Percentiles rank a stretch among this genome's conserved stretches.
Conservation (phyloP, 1,140 invertebrate genomes). For the Drepana arcuata region DNA sequence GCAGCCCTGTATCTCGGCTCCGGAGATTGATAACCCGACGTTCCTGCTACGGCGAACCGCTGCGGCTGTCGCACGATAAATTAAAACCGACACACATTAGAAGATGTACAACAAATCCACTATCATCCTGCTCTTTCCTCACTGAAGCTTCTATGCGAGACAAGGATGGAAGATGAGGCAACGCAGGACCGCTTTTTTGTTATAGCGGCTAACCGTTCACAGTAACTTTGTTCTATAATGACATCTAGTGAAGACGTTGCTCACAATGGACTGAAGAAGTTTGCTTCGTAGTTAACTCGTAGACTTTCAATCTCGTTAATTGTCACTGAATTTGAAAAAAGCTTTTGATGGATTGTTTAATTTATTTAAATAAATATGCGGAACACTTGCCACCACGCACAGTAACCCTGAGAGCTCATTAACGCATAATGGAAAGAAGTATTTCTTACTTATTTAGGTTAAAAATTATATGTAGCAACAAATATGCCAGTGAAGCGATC, state of each 20-base stretch:
- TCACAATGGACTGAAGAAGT: conserved; percentile 12
- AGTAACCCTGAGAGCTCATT: too few relatives aligned
- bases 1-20: conserved; percentile 34
- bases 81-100: conserved; percentile 60
- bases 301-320: conserved; percentile 8
- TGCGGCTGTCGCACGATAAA: conserved; percentile 65
- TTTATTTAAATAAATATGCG: too few relatives aligned
- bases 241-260: conserved; percentile 30
- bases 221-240: conserved; percentile 55
- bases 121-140: conserved; percentile 37
- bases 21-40: conserved; percentile 58
- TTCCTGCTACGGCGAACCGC: conserved; percentile 36
- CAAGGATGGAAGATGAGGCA: conserved; percentile 43
- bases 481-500: conserved; percentile 57
- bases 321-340: too few relatives aligned
- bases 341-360: too few relatives aligned
- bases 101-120: conserved; percentile 48
- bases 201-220: conserved; percentile 55
- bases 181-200: conserved; percentile 59
- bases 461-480: conserved; percentile 57
- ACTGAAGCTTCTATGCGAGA: conserved; percentile 22
- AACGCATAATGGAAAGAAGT: conserved; percentile 45
- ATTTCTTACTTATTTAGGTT: conserved; percentile 64
- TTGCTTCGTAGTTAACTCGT: conserved; percentile 10
- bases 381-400: too few relatives aligned